Conservation (phyloP, 2,888 invertebrate genomes). For the Ormyrus rosae region DNA sequence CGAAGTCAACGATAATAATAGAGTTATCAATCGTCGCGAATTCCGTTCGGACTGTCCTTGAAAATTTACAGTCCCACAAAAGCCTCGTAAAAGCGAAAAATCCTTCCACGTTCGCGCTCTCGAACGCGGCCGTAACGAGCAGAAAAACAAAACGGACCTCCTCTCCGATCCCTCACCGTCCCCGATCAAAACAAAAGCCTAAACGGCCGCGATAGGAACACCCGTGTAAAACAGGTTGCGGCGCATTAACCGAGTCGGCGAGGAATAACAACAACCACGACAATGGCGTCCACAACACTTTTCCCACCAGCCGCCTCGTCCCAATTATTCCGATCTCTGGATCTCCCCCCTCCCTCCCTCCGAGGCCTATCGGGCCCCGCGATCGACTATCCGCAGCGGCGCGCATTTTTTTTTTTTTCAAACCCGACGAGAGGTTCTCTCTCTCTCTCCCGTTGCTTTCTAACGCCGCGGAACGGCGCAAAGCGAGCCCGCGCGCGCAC, state of each 20-base stretch:
- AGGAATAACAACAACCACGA: no score
- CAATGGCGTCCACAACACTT: neutral
- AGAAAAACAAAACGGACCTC: no score
- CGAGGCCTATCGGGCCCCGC: neutral
- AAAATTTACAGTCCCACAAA: no score
- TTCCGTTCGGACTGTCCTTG: no score
- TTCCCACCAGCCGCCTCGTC: constrained; percentile 11
- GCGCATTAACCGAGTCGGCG: no score
- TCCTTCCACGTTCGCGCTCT: no score
- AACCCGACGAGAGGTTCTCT: neutral
- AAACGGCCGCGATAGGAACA: neutral
- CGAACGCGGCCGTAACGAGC: no score
- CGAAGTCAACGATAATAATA: no score
- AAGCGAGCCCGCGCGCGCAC: constrained; percentile 3
- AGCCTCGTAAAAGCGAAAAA: no score
- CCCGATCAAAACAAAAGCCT: neutral
- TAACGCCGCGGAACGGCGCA: constrained; percentile 14
- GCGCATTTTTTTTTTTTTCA: constrained; percentile 31
- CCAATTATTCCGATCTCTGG: constrained; percentile 32
- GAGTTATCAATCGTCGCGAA: no score
- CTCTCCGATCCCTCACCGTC: neutral
- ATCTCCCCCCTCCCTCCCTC: neutral
- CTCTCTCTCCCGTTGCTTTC: constrained; percentile 49
- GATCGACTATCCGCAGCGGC: neutral
- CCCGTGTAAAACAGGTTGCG: neutral